Base-by-base conservation (phyloP, 2,888 invertebrate genomes). In the Orthosia gothica region DNA sequence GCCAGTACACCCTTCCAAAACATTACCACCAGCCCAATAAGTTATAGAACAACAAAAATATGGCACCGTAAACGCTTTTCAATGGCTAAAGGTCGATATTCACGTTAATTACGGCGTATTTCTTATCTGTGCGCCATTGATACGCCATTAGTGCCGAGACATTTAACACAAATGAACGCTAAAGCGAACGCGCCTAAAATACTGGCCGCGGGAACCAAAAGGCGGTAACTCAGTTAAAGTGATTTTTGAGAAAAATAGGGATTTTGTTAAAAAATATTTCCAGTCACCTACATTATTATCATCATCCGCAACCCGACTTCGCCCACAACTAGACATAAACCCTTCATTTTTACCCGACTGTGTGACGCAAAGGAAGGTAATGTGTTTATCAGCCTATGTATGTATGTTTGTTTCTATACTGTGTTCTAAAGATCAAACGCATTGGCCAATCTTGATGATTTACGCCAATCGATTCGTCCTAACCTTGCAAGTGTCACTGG, bases 71-170 rank as follows among this genome's bases (percentile, higher is more conserved):
- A 82, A 83, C 71, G 79, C 80, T 84, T 88, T 85, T 87, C 80
- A 90, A 88, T 88, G 66, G 76, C 69, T 63, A 76, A 79, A 74
- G 75, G 79, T 74, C 77, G 77, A 75, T 86, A 87, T 84, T 85
- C 75, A 40, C 87, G 88, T 90, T 92, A 92, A 92, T 92, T 92
- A 91, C 88, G 79, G 57, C 82, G 62, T 85, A 89, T 88, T 85
- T 89, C 89, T 89, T 92, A 92, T 91, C 92, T 85, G 75, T 80
- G 52, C 79, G 81, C 91, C 88, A 92, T 91, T 91, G 91, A 91
- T 90, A 90, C 81, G 87, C 72, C 75, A 89, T 93, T 93, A 92
- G 83, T 89, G 74, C 81, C 91, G 78, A 81, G 87, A 93, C 91
- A 93, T 93, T 93, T 82, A 87, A 81, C 89, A 74, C 85, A 78